Percentiles rank a stretch among this genome's conserved stretches.
phyloP scores from a whole-genome alignment of 2,797 vertebrate species.

The Gobionotothen gibberifrons region DNA sequence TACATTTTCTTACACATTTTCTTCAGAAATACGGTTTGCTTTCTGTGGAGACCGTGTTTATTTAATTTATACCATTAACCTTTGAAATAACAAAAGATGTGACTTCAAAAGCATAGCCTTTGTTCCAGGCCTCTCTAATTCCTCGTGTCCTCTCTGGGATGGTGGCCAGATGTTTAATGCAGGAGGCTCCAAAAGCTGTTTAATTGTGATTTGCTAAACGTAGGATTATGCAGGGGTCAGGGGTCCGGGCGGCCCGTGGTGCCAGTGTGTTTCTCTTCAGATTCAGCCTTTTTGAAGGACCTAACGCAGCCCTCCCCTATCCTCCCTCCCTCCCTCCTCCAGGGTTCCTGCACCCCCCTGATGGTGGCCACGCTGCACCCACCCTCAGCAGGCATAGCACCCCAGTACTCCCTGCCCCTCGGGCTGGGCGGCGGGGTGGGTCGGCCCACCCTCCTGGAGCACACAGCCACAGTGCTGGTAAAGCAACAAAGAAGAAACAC shows the following conservation, averaged over 20 bases:
- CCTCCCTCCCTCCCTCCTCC: constrained; percentile 88
- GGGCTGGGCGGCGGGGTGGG: constrained; percentile 95
- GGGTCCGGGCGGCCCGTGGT: constrained; percentile 46
- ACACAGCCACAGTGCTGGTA: constrained; percentile 99
- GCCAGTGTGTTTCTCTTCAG: constrained; percentile 22
- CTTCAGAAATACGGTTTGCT: constrained; percentile 1
- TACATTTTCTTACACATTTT: not conserved
- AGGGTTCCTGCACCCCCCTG: constrained; percentile 99
- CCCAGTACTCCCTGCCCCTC: constrained; percentile 98
- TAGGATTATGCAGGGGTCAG: constrained; percentile 27
- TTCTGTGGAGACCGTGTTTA: not conserved
- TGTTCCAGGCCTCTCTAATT: constrained; percentile 43
- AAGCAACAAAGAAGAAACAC: constrained; percentile 77
- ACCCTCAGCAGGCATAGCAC: constrained; percentile 95
- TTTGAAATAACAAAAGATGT: constrained; percentile 14
- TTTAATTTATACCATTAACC: not conserved
- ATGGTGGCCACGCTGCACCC: constrained; percentile 99
- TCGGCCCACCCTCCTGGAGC: constrained; percentile 97
- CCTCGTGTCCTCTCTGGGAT: constrained; percentile 36
- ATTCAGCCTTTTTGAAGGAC: constrained; percentile 42
- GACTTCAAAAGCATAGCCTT: not conserved
- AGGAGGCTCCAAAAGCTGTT: constrained; percentile 20
- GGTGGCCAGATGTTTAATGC: constrained; percentile 49
- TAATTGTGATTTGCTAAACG: constrained; percentile 40
- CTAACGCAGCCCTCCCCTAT: constrained; percentile 76